Conservation (phyloP, 2,797 vertebrate genomes). For the Cyprinodon diabolis region DNA sequence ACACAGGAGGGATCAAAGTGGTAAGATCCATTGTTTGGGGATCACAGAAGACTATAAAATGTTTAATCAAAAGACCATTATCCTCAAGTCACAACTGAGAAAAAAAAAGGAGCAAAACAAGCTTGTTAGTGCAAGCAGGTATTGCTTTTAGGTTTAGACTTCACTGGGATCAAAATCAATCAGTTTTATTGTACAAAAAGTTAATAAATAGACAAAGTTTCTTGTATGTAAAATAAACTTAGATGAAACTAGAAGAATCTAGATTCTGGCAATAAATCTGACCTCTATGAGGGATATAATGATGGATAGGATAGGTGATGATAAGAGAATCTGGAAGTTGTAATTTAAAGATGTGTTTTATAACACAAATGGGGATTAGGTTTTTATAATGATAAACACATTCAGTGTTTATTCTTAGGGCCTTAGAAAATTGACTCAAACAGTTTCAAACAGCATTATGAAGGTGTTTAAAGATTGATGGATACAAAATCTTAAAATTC, state of each 20-base stretch:
- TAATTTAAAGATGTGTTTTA: slow-evolving; percentile 4
- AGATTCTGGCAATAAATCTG: slow-evolving; percentile 12
- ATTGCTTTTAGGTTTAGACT: slow-evolving; percentile 10
- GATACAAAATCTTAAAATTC: background rate
- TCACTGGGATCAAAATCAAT: slow-evolving; percentile 2
- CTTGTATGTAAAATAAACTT: slow-evolving; percentile 7
- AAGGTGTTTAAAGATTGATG: background rate
- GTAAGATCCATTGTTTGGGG: slow-evolving; percentile 5
- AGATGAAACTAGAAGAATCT: slow-evolving; percentile 10
- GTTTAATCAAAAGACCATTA: slow-evolving; percentile 17
- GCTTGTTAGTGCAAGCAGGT: background rate
- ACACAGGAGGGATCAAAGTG: slow-evolving; percentile 24
- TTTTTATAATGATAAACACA: slow-evolving; percentile 8
- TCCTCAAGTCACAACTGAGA: slow-evolving; percentile 5
- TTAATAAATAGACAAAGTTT: slow-evolving; percentile 14
- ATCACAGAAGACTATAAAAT: slow-evolving; percentile 14
- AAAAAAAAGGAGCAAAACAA: slow-evolving; percentile 2
- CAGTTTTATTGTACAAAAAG: slow-evolving; percentile 1
- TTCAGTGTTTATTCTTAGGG: slow-evolving; percentile 7
- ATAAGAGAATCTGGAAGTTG: slow-evolving; percentile 16
- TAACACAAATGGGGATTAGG: slow-evolving; percentile 8
- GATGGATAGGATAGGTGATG: slow-evolving; percentile 5
- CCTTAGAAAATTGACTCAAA: background rate
- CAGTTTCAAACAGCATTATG: background rate
- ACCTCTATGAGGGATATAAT: slow-evolving; percentile 8